phyloP scores from a whole-genome alignment of 2,888 invertebrate genomes.

The Parnassius glacialis region DNA sequence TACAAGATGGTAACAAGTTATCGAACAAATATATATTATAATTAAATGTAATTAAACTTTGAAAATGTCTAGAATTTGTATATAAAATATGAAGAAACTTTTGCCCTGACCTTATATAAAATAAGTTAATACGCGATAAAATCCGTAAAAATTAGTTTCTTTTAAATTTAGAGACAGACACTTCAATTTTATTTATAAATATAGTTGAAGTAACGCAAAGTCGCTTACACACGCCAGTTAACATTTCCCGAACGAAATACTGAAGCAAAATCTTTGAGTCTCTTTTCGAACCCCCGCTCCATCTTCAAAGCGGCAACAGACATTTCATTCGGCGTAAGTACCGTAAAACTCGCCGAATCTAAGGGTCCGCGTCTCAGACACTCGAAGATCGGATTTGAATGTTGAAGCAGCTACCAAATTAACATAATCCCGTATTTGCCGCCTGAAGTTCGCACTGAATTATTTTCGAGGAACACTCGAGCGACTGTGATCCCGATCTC shows the following conservation, averaged over 20 bases:
- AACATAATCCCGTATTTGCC: slow-evolving; percentile 74
- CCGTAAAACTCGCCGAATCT: slow-evolving; percentile 34
- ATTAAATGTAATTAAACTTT: too few relatives aligned
- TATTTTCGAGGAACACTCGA: slow-evolving; percentile 53
- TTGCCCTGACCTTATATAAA: too few relatives aligned
- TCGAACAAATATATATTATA: too few relatives aligned
- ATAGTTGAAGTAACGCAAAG: neutral
- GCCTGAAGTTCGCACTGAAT: slow-evolving; percentile 68
- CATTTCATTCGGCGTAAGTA: slow-evolving; percentile 31
- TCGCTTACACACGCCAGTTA: slow-evolving; percentile 11
- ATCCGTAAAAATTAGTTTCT: too few relatives aligned
- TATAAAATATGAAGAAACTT: too few relatives aligned
- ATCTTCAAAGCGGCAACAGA: slow-evolving; percentile 1
- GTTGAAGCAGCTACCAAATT: slow-evolving; percentile 65
- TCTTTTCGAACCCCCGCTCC: neutral
- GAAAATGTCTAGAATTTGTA: too few relatives aligned
- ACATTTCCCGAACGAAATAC: slow-evolving; percentile 8
- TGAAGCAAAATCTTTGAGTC: slow-evolving; percentile 3
- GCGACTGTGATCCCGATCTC: slow-evolving; percentile 35
- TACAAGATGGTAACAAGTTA: too few relatives aligned
- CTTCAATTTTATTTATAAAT: too few relatives aligned
- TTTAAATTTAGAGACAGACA: too few relatives aligned
- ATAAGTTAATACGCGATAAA: too few relatives aligned
- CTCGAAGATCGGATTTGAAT: slow-evolving; percentile 67
- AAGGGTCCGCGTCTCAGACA: slow-evolving; percentile 45